Base-by-base conservation (phyloP, 2,113 vertebrate genomes). In the Channa argus region DNA sequence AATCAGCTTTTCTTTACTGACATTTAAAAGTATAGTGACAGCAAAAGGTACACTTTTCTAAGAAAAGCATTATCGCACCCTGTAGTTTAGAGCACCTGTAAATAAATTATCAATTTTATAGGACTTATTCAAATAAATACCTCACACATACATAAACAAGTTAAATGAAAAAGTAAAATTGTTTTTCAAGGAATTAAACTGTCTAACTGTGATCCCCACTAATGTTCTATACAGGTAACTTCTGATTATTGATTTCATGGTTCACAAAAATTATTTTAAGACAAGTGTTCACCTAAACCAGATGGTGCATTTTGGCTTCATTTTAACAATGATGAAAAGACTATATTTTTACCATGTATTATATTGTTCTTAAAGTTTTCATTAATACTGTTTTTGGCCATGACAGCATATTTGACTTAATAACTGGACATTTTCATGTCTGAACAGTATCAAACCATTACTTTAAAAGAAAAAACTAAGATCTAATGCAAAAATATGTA, bases 231-330 rank as follows among this genome's bases (percentile, higher is more conserved):
- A 58, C 5, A 34, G 11, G 11, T 44, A 44, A 52, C 15, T 52
- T 63, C 46, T 71, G 39, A 56, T 54, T 41, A 52, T n/a, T 14
- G 3, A 84, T 63, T 74, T 59, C 14, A 68, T 38, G 24, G 24
- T 24, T 24, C 24, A 24, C 24, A 24, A 24, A 24, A 24, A 24
- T 24, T 24, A 24, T 24, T 24, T 24, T 24, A 24, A 24, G 24
- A 24, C 24, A 24, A 24, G 24, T 70, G 58, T 70, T 70, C 33
- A 65, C 50, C 59, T 54, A 61, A 66, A 75, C 45, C 12, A 55
- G 73, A 41, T 12, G 71, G 45, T 41, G 15, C n/a, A 51, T 65
- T 54, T 49, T 60, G 34, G 33, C 51, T 76, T 79, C 2, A 11
- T 46, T 65, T 13, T 51, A 13, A 60, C 3, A 66, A 13, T 7